phyloP scores from a whole-genome alignment of 2,888 invertebrate genomes.

The Trachelus stipa region DNA sequence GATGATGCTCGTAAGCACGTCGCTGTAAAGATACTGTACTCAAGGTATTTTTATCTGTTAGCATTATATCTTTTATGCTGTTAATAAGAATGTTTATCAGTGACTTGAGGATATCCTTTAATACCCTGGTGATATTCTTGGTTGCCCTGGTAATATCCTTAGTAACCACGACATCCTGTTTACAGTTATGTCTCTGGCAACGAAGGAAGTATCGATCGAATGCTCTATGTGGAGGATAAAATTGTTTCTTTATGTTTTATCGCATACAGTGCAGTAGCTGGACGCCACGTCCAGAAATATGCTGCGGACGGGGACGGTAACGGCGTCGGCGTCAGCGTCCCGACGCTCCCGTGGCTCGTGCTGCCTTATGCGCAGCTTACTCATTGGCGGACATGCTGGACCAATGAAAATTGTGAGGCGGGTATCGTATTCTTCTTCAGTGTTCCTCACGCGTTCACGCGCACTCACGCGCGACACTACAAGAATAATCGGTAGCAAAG shows the following conservation, averaged over 20 bases:
- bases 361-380: conserved; percentile 12
- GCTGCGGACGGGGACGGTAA: not conserved
- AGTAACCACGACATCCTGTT: not conserved
- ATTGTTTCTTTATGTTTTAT: not conserved
- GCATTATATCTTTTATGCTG: not conserved
- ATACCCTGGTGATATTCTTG: not conserved
- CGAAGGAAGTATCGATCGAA: not conserved
- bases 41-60: not conserved
- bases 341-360: not conserved
- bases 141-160: not conserved
- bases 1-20: conserved; percentile 54
- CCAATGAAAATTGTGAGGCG: conserved; percentile 41
- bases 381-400: conserved; percentile 35
- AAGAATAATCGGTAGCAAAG: not conserved
- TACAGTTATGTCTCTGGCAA: not conserved
- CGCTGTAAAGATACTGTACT: conserved; percentile 38
- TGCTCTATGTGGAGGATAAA: not conserved
- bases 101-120: not conserved
- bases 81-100: not conserved
- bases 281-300: not conserved
- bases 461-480: not conserved
- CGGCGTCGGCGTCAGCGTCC: not conserved
- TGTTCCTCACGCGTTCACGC: not conserved
- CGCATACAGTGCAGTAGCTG: not conserved
- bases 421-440: conserved; percentile 19